phyloP scores from a whole-genome alignment of 2,888 invertebrate genomes.

The Hyppa rectilinea region DNA sequence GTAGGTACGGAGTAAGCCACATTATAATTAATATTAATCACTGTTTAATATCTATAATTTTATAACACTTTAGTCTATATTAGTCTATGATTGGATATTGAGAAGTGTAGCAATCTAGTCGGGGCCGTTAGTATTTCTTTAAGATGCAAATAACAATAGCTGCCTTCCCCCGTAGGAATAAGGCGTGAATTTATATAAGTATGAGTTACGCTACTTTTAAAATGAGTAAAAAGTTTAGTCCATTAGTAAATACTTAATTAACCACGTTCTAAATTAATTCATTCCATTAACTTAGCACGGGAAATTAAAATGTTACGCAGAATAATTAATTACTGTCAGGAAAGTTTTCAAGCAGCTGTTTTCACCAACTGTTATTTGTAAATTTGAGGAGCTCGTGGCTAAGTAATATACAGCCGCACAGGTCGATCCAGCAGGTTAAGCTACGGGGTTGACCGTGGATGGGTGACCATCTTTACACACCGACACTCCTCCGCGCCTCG shows the following conservation, averaged over 20 bases:
- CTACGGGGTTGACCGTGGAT: too few species aligned
- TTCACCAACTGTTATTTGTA: too few species aligned
- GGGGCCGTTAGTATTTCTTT: background rate
- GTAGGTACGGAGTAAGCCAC: background rate
- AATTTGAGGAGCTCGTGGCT: too few species aligned
- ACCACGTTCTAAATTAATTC: constrained; percentile 23
- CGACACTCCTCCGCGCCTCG: too few species aligned
- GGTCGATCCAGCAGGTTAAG: too few species aligned
- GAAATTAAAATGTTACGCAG: constrained; percentile 27
- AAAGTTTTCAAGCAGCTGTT: constrained; percentile 4
- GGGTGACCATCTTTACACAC: too few species aligned
- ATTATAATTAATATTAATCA: background rate
- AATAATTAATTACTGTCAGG: constrained; percentile 21
- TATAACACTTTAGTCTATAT: background rate
- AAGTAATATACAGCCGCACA: too few species aligned
- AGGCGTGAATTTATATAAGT: too few species aligned
- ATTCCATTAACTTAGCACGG: constrained; percentile 10
- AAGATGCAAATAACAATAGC: background rate
- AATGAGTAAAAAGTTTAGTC: background rate
- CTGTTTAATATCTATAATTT: background rate
- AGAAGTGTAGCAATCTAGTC: background rate
- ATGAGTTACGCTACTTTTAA: constrained; percentile 1
- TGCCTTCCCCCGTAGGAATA: too few species aligned
- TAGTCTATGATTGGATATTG: background rate
- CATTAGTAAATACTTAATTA: constrained; percentile 26